Evolutionary conservation across 2,888 invertebrate species (phyloP).

Genomic region (Campoletis raptor): DNA sequence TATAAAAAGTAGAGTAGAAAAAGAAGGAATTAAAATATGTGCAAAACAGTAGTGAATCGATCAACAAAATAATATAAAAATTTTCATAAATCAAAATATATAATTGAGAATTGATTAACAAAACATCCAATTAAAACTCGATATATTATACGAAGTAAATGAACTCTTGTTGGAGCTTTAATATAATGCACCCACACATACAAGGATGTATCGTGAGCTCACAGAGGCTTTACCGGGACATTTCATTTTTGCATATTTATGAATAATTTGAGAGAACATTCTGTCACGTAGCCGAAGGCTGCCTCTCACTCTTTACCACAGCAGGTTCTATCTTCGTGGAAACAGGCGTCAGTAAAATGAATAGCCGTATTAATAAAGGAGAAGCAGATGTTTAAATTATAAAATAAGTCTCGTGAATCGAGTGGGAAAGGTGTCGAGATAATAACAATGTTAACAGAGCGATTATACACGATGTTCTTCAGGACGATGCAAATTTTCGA

Average conservation of each 20-base stretch:
- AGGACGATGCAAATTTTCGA: conserved; percentile 6
- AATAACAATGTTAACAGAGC: conserved; percentile 37
- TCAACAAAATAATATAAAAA: background rate
- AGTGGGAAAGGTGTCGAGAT: conserved; percentile 5
- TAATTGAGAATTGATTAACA: background rate
- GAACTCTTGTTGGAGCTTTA: background rate
- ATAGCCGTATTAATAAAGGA: conserved; percentile 64
- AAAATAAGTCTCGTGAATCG: conserved; percentile 21
- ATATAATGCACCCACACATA: conserved; percentile 1
- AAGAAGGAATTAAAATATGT: background rate
- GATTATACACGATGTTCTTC: conserved; percentile 14
- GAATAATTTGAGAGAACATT: conserved; percentile 65
- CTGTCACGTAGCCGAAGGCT: conserved; percentile 45
- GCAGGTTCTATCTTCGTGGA: conserved; percentile 17
- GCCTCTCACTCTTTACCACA: background rate
- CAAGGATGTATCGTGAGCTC: conserved; percentile 25
- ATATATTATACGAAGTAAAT: background rate
- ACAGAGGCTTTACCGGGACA: conserved; percentile 42
- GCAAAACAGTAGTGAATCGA: background rate
- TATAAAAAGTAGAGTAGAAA: background rate
- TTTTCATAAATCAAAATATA: background rate
- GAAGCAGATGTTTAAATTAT: conserved; percentile 62
- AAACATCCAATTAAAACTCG: background rate
- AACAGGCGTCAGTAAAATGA: conserved; percentile 55
- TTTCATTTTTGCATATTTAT: conserved; percentile 68